Evolutionary conservation across 2,113 vertebrate genomes (phyloP).

Genomic region (Odontesthes bonariensis): DNA sequence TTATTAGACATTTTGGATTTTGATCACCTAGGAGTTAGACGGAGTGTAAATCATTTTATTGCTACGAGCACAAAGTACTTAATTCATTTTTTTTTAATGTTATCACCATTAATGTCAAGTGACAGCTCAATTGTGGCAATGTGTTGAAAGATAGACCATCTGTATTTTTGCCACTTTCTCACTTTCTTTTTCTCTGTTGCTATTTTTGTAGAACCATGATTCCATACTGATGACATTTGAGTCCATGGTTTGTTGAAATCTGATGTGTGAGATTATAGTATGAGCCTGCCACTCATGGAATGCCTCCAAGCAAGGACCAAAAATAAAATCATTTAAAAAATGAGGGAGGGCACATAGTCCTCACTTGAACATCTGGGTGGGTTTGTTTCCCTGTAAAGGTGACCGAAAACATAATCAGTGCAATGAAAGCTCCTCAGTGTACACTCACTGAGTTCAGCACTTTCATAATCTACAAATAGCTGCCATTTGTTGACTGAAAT

Average conservation of each 20-base stretch:
- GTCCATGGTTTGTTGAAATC: conserved; percentile 44
- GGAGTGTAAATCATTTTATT: conserved; percentile 55
- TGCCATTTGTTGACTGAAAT: conserved; percentile 29
- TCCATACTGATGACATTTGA: conserved; percentile 52
- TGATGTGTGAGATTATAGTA: conserved; percentile 63
- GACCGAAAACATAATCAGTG: conserved; percentile 26
- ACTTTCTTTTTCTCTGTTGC: conserved; percentile 25
- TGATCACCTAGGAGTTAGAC: conserved; percentile 54
- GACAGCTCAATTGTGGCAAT: conserved; percentile 73
- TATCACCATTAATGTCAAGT: conserved; percentile 68
- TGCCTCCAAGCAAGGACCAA: conserved; percentile 76
- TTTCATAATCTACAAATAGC: conserved; percentile 11
- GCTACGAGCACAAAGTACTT: conserved; percentile 63
- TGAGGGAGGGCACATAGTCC: conserved; percentile 22
- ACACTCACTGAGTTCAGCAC: conserved; percentile 2
- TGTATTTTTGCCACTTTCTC: conserved; percentile 51
- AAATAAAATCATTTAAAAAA: conserved; percentile 41
- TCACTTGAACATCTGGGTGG: conserved; percentile 29
- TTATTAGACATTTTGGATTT: conserved; percentile 43
- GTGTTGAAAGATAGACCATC: conserved; percentile 73
- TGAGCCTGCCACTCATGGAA: conserved; percentile 43
- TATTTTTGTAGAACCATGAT: conserved; percentile 61
- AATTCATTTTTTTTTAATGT: conserved; percentile 67
- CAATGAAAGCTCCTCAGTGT: conserved; percentile 31
- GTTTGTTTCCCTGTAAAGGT: conserved; percentile 18